Evolutionary conservation across 2,797 vertebrate species (phyloP).

Genomic region (Cetoscarus ocellatus): DNA sequence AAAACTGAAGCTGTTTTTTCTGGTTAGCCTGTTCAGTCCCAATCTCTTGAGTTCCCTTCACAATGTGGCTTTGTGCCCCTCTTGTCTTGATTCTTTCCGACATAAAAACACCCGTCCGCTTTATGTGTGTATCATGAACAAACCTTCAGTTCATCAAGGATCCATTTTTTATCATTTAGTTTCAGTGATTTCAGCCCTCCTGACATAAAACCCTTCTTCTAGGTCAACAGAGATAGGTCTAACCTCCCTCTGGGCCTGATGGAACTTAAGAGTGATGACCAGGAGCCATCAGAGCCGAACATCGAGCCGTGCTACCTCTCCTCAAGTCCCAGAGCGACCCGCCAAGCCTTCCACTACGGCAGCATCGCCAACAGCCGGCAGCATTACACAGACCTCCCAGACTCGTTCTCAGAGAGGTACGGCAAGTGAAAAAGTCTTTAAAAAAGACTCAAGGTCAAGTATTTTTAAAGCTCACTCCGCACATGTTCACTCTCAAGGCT

Average conservation of each 20-base stretch:
- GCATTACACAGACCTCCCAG: constrained; percentile 87
- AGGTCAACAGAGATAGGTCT: constrained; percentile 88
- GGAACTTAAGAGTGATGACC: constrained; percentile 78
- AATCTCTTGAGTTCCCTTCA: too few relatives aligned
- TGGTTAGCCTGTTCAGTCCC: too few relatives aligned
- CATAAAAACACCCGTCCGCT: too few relatives aligned
- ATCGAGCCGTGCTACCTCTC: constrained; percentile 85
- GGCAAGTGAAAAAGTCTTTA: constrained; percentile 14
- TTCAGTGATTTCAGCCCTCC: not conserved
- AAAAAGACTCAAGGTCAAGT: constrained; percentile 12
- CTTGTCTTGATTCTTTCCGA: too few relatives aligned
- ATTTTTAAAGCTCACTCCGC: not conserved
- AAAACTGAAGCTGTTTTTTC: too few relatives aligned
- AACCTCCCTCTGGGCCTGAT: constrained; percentile 74
- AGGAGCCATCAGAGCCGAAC: constrained; percentile 62
- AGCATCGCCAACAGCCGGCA: constrained; percentile 92
- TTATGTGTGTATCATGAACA: too few relatives aligned
- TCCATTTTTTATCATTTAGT: not conserved
- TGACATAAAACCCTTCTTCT: constrained; percentile 22
- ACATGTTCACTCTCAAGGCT: constrained; percentile 2
- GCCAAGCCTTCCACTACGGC: constrained; percentile 87
- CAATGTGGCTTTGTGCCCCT: too few relatives aligned
- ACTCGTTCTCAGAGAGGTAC: constrained; percentile 89
- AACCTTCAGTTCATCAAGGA: too few relatives aligned
- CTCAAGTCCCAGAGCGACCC: constrained; percentile 81